Base-by-base conservation (phyloP, 2,888 invertebrate genomes). In the Camponotus fellah region DNA sequence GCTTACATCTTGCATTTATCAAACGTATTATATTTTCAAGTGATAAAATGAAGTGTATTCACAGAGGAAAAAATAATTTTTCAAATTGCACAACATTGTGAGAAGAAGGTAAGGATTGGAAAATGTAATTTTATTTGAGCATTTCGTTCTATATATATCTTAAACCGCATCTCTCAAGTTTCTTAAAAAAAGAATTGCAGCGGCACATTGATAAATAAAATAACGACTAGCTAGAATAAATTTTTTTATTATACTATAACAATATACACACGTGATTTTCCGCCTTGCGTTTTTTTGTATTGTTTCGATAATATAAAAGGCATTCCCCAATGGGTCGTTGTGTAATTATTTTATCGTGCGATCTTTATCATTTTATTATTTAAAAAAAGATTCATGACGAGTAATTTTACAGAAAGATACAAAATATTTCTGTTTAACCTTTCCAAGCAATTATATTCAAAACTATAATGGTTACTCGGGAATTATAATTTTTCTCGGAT, bases 301-400 rank as follows among this genome's bases (percentile, higher is more conserved):
- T 64, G 49, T 43, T 79, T 79, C 72, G 71, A 75, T 71, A 40
- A 32, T 76, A 71, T 76, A 71, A 86, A 83, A 86, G 76, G 80
- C 80, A 49, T 86, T 26, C 1, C 26, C 26, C 75, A 49, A 65
- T 82, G 58, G 1, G 64, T 82, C 53, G 60, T 76, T 74, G 56
- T 37, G 49, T 43, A 65, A n/a, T 14, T 62, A 62, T 80, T 58
- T 76, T 49, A 37, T n/a, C 46, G 74, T 32, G 66, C 64, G 46
- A 83, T 37, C 34, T 62, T 49, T 53, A 68, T 82, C 43, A n/a
- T 58, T 43, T 60, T 53, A 10, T 72, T 64, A 64, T 1, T 66
- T 75, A 40, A 83, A 46, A 43, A 68, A 83, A 46, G 75, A 56
- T 72, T 85, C 21, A 34, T 74, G 58, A n/a, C 32, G 14, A 43